Percentiles rank a stretch among this genome's conserved stretches.
phyloP scores from a whole-genome alignment of 2,113 vertebrate genomes.

The Stercorarius parasiticus region DNA sequence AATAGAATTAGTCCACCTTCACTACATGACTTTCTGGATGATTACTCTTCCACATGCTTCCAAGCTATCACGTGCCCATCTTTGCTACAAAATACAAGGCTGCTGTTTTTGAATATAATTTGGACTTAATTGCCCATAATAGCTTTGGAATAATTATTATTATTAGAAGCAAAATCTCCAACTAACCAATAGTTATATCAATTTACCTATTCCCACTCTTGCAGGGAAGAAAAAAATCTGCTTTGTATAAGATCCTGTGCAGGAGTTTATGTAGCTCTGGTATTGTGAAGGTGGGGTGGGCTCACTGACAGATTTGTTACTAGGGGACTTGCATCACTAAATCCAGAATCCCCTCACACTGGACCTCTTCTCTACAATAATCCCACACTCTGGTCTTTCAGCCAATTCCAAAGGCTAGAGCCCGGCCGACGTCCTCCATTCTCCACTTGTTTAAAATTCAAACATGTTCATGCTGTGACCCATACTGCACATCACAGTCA shows the following conservation, averaged over 20 bases:
- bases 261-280: neutral
- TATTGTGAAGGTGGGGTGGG: rapidly evolving
- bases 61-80: neutral
- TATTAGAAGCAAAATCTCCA: neutral
- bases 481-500: neutral
- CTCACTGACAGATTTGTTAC: neutral
- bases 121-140: neutral
- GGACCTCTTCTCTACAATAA: neutral
- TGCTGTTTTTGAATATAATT: neutral
- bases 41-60: neutral
- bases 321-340: neutral
- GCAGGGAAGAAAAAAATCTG: neutral
- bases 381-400: neutral
- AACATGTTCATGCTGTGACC: neutral
- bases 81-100: neutral
- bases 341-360: neutral
- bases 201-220: neutral
- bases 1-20: neutral
- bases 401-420: neutral
- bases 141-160: neutral
- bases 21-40: neutral
- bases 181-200: neutral
- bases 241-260: neutral
- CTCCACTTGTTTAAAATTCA: neutral
- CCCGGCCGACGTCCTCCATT: neutral